phyloP scores from a whole-genome alignment of 2,797 vertebrate genomes.

The Danio jaintianensis region DNA sequence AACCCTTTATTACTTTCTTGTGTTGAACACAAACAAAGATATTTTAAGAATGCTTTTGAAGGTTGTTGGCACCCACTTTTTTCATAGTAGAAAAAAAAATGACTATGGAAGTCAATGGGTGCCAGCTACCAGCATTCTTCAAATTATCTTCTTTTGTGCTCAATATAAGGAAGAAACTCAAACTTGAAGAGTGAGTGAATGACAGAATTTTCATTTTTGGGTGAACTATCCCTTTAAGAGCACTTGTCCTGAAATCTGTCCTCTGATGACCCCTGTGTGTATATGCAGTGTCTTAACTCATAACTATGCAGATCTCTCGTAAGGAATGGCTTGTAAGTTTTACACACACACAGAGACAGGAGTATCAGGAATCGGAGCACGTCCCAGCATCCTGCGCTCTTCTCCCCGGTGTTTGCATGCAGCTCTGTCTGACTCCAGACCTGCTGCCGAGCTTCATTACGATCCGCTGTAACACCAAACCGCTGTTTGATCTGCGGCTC shows the following conservation, averaged over 20 bases:
- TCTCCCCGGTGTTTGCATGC: slow-evolving; percentile 49
- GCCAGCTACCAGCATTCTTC: too few relatives aligned
- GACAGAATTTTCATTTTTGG: too few relatives aligned
- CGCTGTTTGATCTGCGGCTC: slow-evolving; percentile 75
- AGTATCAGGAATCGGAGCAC: slow-evolving; percentile 48
- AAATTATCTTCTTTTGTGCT: too few relatives aligned
- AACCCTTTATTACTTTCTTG: too few relatives aligned
- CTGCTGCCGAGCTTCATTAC: slow-evolving; percentile 54
- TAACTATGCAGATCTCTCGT: slow-evolving; percentile 12
- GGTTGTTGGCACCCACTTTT: too few relatives aligned
- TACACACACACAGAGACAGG: background rate
- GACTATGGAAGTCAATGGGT: too few relatives aligned
- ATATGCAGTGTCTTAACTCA: background rate
- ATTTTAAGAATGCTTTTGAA: too few relatives aligned
- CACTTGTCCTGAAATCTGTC: background rate
- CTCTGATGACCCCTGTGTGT: slow-evolving; percentile 8
- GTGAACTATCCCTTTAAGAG: background rate
- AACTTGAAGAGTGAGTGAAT: too few relatives aligned
- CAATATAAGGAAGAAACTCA: too few relatives aligned
- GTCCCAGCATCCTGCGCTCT: slow-evolving; percentile 13
- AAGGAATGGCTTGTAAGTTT: slow-evolving; percentile 27
- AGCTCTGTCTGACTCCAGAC: slow-evolving; percentile 50
- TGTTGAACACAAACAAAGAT: too few relatives aligned
- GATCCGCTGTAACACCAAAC: slow-evolving; percentile 56
- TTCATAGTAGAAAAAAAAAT: too few relatives aligned